These are phyloP conservation scores for Drosophila teissieri DNA, from an alignment of 1,140 invertebrate species.

Conservation along the genomic window DNA sequence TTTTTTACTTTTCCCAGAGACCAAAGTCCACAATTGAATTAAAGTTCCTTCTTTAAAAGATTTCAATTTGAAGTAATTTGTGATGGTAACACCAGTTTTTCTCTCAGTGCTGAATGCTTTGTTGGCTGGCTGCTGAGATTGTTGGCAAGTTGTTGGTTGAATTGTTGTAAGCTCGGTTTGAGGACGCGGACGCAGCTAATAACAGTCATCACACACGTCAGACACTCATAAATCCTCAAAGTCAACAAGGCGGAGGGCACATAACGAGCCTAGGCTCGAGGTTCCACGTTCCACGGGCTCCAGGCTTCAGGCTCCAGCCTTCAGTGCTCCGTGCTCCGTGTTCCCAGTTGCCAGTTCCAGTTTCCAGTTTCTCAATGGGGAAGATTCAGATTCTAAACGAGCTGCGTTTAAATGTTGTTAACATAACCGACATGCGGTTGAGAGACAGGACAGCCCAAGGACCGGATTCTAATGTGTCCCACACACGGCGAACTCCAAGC, in stretches of 20 bases:
- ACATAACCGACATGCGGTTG: conserved; percentile 47
- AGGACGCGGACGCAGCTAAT: conserved; percentile 68
- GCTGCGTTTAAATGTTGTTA: conserved; percentile 82
- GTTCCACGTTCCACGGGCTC: not conserved
- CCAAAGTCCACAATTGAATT: not conserved
- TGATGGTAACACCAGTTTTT: not conserved
- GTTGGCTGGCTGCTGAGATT: not conserved
- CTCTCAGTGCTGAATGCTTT: not conserved
- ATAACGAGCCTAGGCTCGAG: conserved; percentile 35
- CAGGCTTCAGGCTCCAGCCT: not conserved
- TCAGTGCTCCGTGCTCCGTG: conserved; percentile 3
- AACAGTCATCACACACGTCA: conserved; percentile 84
- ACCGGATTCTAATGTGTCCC: conserved; percentile 77
- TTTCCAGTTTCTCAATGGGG: conserved; percentile 33
- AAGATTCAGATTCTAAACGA: conserved; percentile 77
- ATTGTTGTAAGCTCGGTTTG: conserved; percentile 21
- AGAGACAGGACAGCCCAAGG: conserved; percentile 34
- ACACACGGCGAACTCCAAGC: conserved; percentile 63
- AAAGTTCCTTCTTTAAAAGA: not conserved
- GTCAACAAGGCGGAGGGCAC: conserved; percentile 69
- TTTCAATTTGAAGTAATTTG: not conserved
- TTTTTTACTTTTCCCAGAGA: not conserved
- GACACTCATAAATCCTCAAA: conserved; percentile 84
- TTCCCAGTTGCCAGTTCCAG: conserved; percentile 7
- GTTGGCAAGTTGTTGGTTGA: conserved; percentile 17